Base-by-base conservation (phyloP, 2,888 invertebrate species). In the Polymixis flavicincta region DNA sequence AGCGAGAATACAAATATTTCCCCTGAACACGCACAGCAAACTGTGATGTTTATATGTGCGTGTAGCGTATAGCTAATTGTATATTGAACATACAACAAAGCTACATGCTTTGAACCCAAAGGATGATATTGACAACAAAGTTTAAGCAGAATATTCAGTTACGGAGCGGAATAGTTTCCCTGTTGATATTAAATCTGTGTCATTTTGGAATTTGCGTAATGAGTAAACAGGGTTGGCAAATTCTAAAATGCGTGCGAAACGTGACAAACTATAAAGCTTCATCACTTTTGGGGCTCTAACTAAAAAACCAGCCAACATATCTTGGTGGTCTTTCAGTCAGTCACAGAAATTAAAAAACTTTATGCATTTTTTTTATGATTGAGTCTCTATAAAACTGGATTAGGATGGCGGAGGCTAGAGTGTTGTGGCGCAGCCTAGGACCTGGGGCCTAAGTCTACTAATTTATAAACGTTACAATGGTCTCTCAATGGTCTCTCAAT, bases 91-190 rank as follows among this genome's bases (percentile, higher is more conserved):
- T 50, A 17, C 17, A 45, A 7, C 4, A 11, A 45, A n/a, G 25
- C n/a, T 25, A 22, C n/a, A 42, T 8, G 42, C 76, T 73, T 79
- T 61, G 25, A 63, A 55, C 25, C 32, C 74, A 74, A 74, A 76
- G 55, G 61, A 80, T 42, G 13, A 25, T n/a, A 50, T 55, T 50
- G 50, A 63, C 74, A 80, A 80, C 74, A 59, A 52, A 77, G 28
- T 75, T 32, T 42, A 68, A 37, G 32, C 70, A 32, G 42, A 80
- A 80, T 73, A 80, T 80, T 80, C 28, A 32, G 60, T 55, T 63
- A 80, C 54, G 28, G 50, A 3, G 55, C 25, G 22, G 42, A 63
- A 63, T 80, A 80, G 80, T 74, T 74, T 50, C 54, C n/a, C 25
- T n/a, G 28, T 32, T 48, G 19, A 79, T 48, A 61, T 60, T 60